These are phyloP conservation scores for Bolinopsis microptera DNA, from an alignment of 37 sponge, comb jelly and placozoan species.

Conservation along the genomic window DNA sequence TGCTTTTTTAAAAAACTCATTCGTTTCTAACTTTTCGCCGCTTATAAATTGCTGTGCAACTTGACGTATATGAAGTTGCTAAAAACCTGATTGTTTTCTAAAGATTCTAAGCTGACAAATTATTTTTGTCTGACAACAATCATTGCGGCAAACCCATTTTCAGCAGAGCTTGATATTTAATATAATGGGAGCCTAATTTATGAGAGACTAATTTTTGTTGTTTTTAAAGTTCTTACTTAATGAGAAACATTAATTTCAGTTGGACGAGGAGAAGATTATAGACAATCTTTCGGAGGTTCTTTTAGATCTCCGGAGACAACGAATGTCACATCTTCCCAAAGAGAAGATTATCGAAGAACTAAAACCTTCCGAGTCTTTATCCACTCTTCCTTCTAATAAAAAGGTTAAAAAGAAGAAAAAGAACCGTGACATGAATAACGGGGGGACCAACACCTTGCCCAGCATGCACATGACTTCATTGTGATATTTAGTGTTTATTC, in stretches of 20 bases:
- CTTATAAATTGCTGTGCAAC: too few species aligned
- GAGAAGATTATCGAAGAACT: not conserved
- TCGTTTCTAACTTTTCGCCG: conserved; percentile 17
- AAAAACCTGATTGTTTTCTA: too few species aligned
- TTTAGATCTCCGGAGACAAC: not conserved
- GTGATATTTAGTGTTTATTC: conserved; percentile 1
- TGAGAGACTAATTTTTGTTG: too few species aligned
- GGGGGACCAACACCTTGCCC: conserved; percentile 8
- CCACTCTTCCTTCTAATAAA: conserved; percentile 41
- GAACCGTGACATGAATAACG: not conserved
- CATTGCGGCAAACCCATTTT: too few species aligned
- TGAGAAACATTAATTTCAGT: too few species aligned
- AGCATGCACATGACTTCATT: conserved; percentile 63
- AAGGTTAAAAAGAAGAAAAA: conserved; percentile 20
- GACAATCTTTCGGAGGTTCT: conserved; percentile 25
- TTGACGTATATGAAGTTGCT: too few species aligned
- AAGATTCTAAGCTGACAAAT: too few species aligned
- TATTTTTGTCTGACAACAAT: too few species aligned
- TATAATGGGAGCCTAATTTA: too few species aligned
- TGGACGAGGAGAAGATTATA: conserved; percentile 62
- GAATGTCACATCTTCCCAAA: conserved; percentile 18
- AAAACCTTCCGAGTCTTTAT: conserved; percentile 32
- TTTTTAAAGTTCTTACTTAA: too few species aligned
- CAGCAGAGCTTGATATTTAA: too few species aligned
- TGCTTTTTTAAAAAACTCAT: not conserved